These are phyloP conservation scores for Papilio protenor DNA, from an alignment of 2,888 invertebrate species.

Conservation along the genomic window DNA sequence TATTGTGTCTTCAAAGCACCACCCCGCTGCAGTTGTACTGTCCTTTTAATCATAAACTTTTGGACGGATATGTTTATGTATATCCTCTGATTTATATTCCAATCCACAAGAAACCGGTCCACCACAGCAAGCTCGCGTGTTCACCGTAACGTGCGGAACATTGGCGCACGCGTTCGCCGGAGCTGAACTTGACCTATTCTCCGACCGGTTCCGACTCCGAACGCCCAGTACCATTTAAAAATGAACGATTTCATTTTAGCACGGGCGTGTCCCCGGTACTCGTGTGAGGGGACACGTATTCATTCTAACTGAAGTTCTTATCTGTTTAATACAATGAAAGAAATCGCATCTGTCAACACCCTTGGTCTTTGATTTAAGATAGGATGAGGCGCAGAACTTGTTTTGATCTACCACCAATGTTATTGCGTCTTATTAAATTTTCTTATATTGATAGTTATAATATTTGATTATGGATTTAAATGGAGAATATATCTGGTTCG, in stretches of 20 bases:
- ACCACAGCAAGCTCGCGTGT: neutral
- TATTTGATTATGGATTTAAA: neutral
- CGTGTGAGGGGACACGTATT: neutral
- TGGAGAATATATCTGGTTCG: neutral
- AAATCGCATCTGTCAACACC: neutral
- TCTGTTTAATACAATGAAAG: neutral
- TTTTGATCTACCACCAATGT: no score
- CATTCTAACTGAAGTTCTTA: neutral
- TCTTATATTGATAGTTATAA: no score
- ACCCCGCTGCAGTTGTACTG: neutral
- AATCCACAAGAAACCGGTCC: constrained; percentile 1
- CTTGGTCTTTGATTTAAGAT: no score
- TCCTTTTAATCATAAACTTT: neutral
- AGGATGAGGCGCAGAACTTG: no score
- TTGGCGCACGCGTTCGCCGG: neutral
- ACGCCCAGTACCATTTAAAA: neutral
- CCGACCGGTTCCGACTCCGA: constrained; percentile 19
- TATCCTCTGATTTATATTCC: neutral
- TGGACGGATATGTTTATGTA: neutral
- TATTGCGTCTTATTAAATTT: no score
- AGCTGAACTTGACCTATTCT: constrained; percentile 40
- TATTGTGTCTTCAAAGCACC: neutral
- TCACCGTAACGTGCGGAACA: neutral
- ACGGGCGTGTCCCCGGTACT: neutral
- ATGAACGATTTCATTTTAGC: neutral